phyloP scores from a whole-genome alignment of 2,888 invertebrate genomes.

The Drosophila demipolita region DNA sequence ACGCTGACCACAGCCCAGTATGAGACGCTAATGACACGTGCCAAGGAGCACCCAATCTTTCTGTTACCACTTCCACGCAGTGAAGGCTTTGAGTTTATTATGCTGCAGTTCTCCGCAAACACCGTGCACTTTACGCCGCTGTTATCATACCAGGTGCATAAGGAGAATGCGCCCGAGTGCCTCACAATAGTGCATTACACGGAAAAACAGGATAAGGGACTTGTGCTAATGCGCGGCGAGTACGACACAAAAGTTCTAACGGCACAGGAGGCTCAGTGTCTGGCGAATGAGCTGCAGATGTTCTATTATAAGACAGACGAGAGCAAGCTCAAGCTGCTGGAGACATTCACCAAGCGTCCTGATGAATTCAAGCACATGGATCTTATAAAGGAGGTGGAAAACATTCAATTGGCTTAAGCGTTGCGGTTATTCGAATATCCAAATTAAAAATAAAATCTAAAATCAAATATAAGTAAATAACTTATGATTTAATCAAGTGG shows the following conservation, averaged over 20 bases:
- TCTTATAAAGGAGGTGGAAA: slow-evolving; percentile 91
- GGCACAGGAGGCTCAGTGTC: slow-evolving; percentile 92
- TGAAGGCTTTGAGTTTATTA: slow-evolving; percentile 94
- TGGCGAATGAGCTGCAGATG: slow-evolving; percentile 94
- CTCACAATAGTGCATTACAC: slow-evolving; percentile 92
- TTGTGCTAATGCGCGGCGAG: slow-evolving; percentile 94
- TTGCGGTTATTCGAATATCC: not conserved
- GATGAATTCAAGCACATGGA: slow-evolving; percentile 93
- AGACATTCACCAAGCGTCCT: slow-evolving; percentile 89
- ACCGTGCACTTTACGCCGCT: slow-evolving; percentile 94
- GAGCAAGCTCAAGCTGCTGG: slow-evolving; percentile 88
- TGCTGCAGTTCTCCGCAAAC: slow-evolving; percentile 90
- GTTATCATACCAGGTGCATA: slow-evolving; percentile 93
- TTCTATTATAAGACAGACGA: slow-evolving; percentile 91
- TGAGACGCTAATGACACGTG: slow-evolving; percentile 87
- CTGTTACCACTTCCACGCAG: slow-evolving; percentile 92
- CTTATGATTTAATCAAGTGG: not conserved
- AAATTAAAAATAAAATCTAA: slow-evolving; percentile 18
- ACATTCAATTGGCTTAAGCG: slow-evolving; percentile 85
- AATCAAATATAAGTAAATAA: not conserved
- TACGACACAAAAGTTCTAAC: slow-evolving; percentile 92
- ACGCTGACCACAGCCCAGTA: slow-evolving; percentile 88
- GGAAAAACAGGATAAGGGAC: slow-evolving; percentile 90
- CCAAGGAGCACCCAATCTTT: slow-evolving; percentile 89
- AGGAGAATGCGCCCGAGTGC: slow-evolving; percentile 95